These are phyloP conservation scores for Tachysurus vachellii DNA, from an alignment of 2,113 vertebrate genomes.

Conservation along the genomic window DNA sequence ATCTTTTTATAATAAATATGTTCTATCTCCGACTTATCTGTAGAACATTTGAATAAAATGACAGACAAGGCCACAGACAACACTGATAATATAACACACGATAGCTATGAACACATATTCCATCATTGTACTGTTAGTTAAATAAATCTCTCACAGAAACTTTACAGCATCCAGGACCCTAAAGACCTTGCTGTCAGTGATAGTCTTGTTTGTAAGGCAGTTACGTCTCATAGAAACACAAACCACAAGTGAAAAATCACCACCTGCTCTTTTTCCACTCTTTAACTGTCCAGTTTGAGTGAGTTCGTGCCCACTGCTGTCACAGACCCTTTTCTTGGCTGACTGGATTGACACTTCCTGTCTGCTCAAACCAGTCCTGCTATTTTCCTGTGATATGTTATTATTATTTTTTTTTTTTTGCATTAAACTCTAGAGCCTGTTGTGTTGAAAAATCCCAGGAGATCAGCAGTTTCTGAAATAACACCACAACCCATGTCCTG, in stretches of 20 bases:
- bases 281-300: neutral
- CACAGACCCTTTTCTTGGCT: neutral
- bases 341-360: neutral
- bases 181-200: neutral
- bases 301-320: neutral
- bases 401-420: too few species aligned
- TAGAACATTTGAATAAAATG: neutral
- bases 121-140: neutral
- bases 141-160: neutral
- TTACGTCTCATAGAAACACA: neutral
- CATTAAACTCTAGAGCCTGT: neutral
- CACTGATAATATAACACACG: neutral
- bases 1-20: too few species aligned
- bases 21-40: neutral
- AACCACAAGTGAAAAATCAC: neutral
- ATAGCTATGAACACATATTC: neutral
- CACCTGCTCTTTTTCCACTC: neutral
- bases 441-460: neutral
- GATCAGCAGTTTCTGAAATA: neutral
- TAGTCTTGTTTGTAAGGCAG: neutral
- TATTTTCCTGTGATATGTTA: neutral
- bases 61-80: too few species aligned
- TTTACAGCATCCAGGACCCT: neutral
- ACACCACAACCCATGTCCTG: neutral
- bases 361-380: neutral